Evolutionary conservation across 2,113 vertebrate genomes (phyloP).

Genomic region (Cyprinodon variegatus): DNA sequence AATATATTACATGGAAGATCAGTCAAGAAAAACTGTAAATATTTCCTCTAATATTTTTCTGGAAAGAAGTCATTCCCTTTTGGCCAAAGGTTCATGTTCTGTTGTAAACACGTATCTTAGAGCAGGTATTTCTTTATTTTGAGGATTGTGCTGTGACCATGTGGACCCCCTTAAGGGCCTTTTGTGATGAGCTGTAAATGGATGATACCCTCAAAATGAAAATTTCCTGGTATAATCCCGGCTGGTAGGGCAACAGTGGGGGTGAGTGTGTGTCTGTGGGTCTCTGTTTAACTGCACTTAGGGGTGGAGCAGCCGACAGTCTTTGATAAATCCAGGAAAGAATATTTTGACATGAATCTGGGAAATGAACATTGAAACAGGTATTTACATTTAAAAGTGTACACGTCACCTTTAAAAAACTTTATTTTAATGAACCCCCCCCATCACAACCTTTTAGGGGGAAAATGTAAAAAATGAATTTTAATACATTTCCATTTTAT

Average conservation of each 20-base stretch:
- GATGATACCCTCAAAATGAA: slow-evolving; percentile 62
- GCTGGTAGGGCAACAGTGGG: slow-evolving; percentile 33
- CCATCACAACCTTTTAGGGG: too few relatives aligned
- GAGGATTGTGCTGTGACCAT: not conserved
- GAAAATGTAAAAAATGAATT: too few relatives aligned
- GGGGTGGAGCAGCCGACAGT: not conserved
- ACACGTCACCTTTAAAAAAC: not conserved
- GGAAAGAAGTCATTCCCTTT: slow-evolving; percentile 5
- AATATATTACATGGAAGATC: slow-evolving; percentile 7
- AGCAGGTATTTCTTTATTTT: slow-evolving; percentile 5
- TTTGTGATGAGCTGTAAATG: slow-evolving; percentile 39
- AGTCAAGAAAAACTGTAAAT: slow-evolving; percentile 8
- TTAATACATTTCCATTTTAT: too few relatives aligned
- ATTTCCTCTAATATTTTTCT: slow-evolving; percentile 10
- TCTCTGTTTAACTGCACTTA: slow-evolving; percentile 4
- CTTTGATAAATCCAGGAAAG: not conserved
- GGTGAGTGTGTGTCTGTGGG: not conserved
- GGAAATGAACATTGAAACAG: not conserved
- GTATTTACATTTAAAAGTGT: not conserved
- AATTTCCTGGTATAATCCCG: slow-evolving; percentile 71
- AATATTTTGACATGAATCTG: not conserved
- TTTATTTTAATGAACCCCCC: not conserved
- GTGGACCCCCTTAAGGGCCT: slow-evolving; percentile 30
- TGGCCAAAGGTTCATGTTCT: not conserved
- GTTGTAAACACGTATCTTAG: slow-evolving; percentile 4